Conservation (phyloP, 1,140 invertebrate genomes). For the Drosophila nebulosa region DNA sequence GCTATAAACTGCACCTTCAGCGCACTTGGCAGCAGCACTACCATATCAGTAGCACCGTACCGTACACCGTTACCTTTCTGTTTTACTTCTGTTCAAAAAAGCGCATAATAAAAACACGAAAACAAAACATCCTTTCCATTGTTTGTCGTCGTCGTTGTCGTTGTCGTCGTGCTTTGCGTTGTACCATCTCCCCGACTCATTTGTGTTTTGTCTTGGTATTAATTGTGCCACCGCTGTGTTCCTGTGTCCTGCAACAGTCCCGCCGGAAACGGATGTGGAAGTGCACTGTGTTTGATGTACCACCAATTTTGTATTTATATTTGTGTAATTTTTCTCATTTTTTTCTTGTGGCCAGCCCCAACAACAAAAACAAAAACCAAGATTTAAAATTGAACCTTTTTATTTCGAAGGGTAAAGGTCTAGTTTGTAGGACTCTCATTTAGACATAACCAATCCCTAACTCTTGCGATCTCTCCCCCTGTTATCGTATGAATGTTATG, state of each 20-base stretch:
- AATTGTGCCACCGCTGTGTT: slow-evolving; percentile 32
- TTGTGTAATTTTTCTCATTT: slow-evolving; percentile 20
- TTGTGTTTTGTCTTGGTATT: slow-evolving; percentile 50
- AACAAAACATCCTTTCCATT: slow-evolving; percentile 6
- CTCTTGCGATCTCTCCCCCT: too few species aligned
- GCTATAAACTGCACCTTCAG: slow-evolving; percentile 49
- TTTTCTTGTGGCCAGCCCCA: slow-evolving; percentile 5
- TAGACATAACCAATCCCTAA: too few species aligned
- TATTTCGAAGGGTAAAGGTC: too few species aligned
- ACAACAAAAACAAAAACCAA: neutral
- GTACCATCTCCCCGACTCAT: slow-evolving; percentile 27
- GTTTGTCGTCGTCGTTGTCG: too few species aligned
- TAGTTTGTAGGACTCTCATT: too few species aligned
- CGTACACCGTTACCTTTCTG: slow-evolving; percentile 34
- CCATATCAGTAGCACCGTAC: too few species aligned
- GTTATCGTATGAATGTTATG: too few species aligned
- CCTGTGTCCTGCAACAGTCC: slow-evolving; percentile 12
- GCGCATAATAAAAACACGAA: slow-evolving; percentile 24
- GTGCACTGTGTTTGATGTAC: slow-evolving; percentile 64
- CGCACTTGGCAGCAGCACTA: slow-evolving; percentile 14
- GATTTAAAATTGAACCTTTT: neutral
- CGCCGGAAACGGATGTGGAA: slow-evolving; percentile 66
- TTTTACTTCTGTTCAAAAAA: slow-evolving; percentile 14
- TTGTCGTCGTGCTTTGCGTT: slow-evolving; percentile 9
- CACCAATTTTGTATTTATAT: slow-evolving; percentile 37